These are phyloP conservation scores for Aspiorhynchus laticeps DNA, from an alignment of 2,113 vertebrate species.

Conservation along the genomic window DNA sequence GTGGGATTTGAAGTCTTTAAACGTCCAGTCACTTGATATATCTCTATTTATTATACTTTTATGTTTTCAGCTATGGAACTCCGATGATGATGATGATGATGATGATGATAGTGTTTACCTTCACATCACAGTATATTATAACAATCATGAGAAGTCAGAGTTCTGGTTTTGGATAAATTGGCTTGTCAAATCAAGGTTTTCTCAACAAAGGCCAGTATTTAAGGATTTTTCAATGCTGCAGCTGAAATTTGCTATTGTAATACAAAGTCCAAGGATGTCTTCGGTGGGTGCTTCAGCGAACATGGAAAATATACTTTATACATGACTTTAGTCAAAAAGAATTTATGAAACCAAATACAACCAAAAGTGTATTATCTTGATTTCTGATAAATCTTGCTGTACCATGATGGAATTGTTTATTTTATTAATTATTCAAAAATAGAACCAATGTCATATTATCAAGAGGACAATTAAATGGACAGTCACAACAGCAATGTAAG, in stretches of 20 bases:
- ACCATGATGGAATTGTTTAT: background rate
- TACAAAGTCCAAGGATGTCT: background rate
- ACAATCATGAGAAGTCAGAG: background rate
- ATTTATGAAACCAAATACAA: background rate
- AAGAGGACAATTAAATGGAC: background rate
- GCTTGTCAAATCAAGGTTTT: background rate
- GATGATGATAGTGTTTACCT: background rate
- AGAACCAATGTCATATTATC: background rate
- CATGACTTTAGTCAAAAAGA: background rate
- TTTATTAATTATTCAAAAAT: background rate
- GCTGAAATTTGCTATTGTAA: background rate
- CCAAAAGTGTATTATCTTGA: background rate
- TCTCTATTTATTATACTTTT: too few species aligned
- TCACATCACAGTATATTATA: background rate
- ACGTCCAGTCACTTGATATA: rapidly evolving
- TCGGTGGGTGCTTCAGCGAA: too few species aligned
- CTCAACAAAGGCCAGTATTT: background rate
- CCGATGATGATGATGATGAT: background rate
- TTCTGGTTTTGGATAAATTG: background rate
- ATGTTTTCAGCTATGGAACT: too few species aligned
- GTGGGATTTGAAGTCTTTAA: slow-evolving; percentile 47
- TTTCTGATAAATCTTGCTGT: background rate
- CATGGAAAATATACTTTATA: background rate
- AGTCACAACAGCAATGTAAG: background rate
- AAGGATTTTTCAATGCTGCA: background rate